These are phyloP conservation scores for Porites lobata DNA, from an alignment of 92 coral and sea anemone species.

Conservation along the genomic window DNA sequence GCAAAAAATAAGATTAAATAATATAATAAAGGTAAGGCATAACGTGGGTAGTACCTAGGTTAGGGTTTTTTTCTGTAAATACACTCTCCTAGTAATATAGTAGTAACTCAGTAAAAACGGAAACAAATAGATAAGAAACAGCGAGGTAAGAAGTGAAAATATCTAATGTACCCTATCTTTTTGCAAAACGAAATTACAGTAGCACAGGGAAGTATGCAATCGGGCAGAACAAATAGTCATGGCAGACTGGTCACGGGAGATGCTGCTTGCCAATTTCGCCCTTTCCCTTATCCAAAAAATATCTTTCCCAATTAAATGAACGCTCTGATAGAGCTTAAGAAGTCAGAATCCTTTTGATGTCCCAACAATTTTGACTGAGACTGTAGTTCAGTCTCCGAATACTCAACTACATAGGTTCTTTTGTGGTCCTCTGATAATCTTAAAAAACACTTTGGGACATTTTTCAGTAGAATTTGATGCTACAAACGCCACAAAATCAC, in stretches of 20 bases:
- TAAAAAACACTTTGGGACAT: no score
- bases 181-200: constrained; percentile 6
- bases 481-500: no score
- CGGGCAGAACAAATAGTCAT: background rate
- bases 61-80: no score
- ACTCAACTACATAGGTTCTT: no score
- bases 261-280: background rate
- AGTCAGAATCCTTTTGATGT: background rate
- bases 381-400: no score
- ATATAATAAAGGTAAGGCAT: no score
- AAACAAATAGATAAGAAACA: background rate
- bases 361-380: no score
- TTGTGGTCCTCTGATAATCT: no score
- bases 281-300: background rate
- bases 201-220: constrained; percentile 22
- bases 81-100: background rate
- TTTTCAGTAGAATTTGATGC: no score
- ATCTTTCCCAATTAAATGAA: background rate
- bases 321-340: background rate
- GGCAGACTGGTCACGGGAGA: background rate
- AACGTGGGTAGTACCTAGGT: no score
- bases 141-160: background rate
- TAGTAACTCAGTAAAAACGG: background rate
- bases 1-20: no score
- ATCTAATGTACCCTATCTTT: background rate